Evolutionary conservation across 2,113 vertebrate species (phyloP), one percentile per base, ranked within the genome.

Genomic region (Grus americana): DNA sequence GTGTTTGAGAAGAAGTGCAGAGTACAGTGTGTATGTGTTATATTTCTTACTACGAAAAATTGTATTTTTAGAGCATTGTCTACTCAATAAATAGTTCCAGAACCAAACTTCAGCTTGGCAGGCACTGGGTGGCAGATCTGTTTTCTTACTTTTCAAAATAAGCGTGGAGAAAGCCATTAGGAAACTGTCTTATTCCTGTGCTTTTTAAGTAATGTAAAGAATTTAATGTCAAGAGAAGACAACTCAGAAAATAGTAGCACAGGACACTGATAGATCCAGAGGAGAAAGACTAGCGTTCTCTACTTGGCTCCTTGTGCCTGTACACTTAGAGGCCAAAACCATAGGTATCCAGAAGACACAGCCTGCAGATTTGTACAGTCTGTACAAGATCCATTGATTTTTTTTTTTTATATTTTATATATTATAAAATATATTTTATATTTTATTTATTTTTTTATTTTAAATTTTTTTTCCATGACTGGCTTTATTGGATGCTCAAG

Each of bases 91-190:
- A 79, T 91, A 95, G 58, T 76, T 96, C 66, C 81, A 90, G 73
- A 83, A 92, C 78, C 52, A 75, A 91, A 96, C 59, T 91, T 73
- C 44, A 84, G 38, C 88, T 97, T 97, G 96, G 92, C 96, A 96
- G 76, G 40, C 80, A 67, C n/a, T 80, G 52, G 36, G 79, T 91
- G 59, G 38, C 54, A 92, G 85, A 84, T 95, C 94, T 95, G 79
- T 70, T 96, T 93, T 94, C 68, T 66, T 80, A 91, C 80, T 98
- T 95, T 93, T 72, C 63, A 93, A 96, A 97, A 66, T 68, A 76
- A 90, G 52, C 52, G 67, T 6, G 17, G 85, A 79, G 90, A 86
- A 87, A 82, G 57, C 66, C 5, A 10, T 88, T 87, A 86, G 72
- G 72, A 95, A 96, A 81, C n/a, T 15, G 34, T 55, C 61, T 83